Evolutionary conservation across 53 echinoderm and acorn worm species (phyloP).

Genomic region (Stichopus horrens): DNA sequence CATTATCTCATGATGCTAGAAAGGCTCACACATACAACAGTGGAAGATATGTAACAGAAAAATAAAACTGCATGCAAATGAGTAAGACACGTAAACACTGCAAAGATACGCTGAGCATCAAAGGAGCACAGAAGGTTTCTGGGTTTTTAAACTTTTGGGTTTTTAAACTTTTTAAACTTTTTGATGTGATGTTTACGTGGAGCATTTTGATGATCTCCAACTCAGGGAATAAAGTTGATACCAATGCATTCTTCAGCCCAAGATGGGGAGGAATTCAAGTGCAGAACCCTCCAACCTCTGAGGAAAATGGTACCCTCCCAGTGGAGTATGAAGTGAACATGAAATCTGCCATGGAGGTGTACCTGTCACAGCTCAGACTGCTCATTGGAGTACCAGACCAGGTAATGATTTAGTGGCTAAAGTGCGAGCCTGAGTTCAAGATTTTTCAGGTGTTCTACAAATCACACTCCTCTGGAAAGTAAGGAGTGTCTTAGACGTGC

Average conservation of each 20-base stretch:
- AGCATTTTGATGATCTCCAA: too few species aligned
- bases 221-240: conserved; percentile 62
- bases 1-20: too few species aligned
- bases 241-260: conserved; percentile 94
- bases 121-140: too few species aligned
- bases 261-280: conserved; percentile 96
- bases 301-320: conserved; percentile 62
- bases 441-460: background rate
- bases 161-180: too few species aligned
- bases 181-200: too few species aligned
- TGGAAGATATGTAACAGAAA: too few species aligned
- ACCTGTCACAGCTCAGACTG: conserved; percentile 76
- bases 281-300: conserved; percentile 57
- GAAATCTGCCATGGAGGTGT: conserved; percentile 76
- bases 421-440: background rate
- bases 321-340: conserved; percentile 56
- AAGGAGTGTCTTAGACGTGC: background rate
- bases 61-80: too few species aligned
- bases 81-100: too few species aligned
- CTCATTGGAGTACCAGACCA: conserved; percentile 80
- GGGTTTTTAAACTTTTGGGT: too few species aligned
- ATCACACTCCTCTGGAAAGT: background rate
- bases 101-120: too few species aligned
- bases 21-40: too few species aligned
- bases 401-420: background rate